Evolutionary conservation across 2,888 invertebrate genomes (phyloP).

Genomic region (Tridacna crocea): DNA sequence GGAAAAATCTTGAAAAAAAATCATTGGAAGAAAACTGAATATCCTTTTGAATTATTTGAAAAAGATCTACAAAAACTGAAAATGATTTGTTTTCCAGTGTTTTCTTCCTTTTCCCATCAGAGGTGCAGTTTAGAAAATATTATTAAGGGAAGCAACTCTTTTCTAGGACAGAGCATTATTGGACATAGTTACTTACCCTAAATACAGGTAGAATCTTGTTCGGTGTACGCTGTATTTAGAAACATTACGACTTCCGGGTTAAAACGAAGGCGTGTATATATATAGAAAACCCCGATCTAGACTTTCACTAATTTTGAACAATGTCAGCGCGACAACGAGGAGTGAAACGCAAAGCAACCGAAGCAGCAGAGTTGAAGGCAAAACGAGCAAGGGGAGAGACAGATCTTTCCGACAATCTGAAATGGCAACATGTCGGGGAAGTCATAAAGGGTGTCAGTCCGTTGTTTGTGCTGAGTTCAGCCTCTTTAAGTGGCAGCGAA

Average conservation of each 20-base stretch:
- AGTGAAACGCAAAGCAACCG: constrained; percentile 88
- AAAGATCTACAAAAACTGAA: too few relatives aligned
- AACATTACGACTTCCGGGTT: constrained; percentile 30
- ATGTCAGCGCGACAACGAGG: constrained; percentile 63
- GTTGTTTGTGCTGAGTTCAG: constrained; percentile 72
- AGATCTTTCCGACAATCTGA: constrained; percentile 70
- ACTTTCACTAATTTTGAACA: background rate
- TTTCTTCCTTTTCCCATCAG: too few relatives aligned
- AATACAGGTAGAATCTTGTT: constrained; percentile 8
- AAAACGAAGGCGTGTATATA: constrained; percentile 8
- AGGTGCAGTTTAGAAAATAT: too few relatives aligned
- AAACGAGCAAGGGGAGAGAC: constrained; percentile 80
- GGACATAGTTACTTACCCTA: background rate
- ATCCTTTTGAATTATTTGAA: too few relatives aligned
- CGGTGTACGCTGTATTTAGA: background rate
- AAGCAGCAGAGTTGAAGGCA: constrained; percentile 68
- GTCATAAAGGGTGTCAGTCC: constrained; percentile 73
- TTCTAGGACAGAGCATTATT: too few relatives aligned
- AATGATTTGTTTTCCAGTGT: too few relatives aligned
- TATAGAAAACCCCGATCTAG: background rate
- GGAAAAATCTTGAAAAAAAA: too few relatives aligned
- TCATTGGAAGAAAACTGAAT: too few relatives aligned
- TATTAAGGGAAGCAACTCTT: too few relatives aligned
- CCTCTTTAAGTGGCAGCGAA: constrained; percentile 68
- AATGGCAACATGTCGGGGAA: constrained; percentile 75